phyloP scores from a whole-genome alignment of 2,797 vertebrate species.

The Enteromius fasciolatus region DNA sequence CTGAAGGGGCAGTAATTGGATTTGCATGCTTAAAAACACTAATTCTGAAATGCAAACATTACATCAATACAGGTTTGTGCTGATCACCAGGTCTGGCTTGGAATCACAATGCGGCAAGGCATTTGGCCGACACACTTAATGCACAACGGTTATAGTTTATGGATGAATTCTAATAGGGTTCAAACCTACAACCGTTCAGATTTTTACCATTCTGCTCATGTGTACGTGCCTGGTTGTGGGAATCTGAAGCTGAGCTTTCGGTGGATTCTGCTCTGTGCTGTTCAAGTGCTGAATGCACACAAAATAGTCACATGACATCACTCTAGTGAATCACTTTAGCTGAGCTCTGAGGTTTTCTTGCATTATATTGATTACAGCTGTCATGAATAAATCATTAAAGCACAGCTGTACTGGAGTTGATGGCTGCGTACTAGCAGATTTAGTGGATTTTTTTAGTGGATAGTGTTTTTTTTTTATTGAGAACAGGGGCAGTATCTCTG shows the following conservation, averaged over 20 bases:
- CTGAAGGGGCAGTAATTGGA: conserved; percentile 8
- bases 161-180: neutral
- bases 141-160: neutral
- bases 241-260: neutral
- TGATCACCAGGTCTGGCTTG: neutral
- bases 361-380: conserved; percentile 32
- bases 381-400: conserved; percentile 35
- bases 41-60: neutral
- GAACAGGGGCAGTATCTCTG: neutral
- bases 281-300: conserved; percentile 16
- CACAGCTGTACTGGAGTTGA: neutral
- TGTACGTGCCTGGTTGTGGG: no score
- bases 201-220: neutral
- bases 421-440: neutral
- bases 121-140: neutral
- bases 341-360: conserved; percentile 20
- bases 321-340: conserved; percentile 28
- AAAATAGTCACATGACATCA: conserved; percentile 25
- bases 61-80: conserved; percentile 22
- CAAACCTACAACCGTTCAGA: neutral
- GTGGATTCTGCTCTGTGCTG: neutral
- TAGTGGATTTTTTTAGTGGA: neutral
- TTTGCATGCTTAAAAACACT: neutral
- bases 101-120: neutral
- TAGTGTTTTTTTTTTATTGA: no score